These are phyloP conservation scores for Cyaniris semiargus DNA, from an alignment of 2,888 invertebrate species.

Conservation along the genomic window DNA sequence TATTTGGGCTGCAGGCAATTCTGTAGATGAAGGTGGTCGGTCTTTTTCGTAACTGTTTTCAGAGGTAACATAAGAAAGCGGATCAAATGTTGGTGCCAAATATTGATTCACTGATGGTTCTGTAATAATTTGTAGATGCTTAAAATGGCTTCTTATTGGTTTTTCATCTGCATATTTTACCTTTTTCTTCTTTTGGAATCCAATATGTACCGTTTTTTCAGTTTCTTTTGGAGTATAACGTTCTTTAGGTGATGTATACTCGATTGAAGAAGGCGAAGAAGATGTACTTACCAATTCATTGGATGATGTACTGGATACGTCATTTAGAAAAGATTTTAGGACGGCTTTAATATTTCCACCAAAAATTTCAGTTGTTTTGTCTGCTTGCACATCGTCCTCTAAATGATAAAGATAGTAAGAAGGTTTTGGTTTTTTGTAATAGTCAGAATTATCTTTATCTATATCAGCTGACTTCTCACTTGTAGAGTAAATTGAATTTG, in stretches of 20 bases:
- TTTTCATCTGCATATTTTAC: constrained; percentile 56
- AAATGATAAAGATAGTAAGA: constrained; percentile 67
- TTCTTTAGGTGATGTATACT: constrained; percentile 47
- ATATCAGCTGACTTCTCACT: constrained; percentile 44
- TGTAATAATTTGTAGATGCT: constrained; percentile 64
- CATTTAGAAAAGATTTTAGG: constrained; percentile 65
- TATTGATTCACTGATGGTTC: constrained; percentile 54
- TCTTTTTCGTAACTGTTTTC: constrained; percentile 44
- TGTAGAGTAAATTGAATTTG: constrained; percentile 43
- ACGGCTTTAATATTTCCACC: constrained; percentile 65
- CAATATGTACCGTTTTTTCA: constrained; percentile 65
- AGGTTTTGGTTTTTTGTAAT: constrained; percentile 49
- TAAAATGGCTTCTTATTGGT: constrained; percentile 54
- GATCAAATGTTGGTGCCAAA: constrained; percentile 47
- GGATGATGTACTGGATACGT: constrained; percentile 37
- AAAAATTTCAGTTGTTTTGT: constrained; percentile 71
- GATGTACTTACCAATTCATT: constrained; percentile 43
- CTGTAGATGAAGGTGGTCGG: constrained; percentile 51
- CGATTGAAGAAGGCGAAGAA: constrained; percentile 52
- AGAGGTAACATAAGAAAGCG: constrained; percentile 43
- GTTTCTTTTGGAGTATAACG: constrained; percentile 50
- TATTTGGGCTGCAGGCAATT: constrained; percentile 33
- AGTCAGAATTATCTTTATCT: constrained; percentile 46
- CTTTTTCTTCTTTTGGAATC: constrained; percentile 60
- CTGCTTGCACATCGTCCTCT: constrained; percentile 61